Percentiles rank a stretch among this genome's conserved stretches.
Evolutionary conservation across 2,888 invertebrate genomes (phyloP).

Genomic region (Encarsia formosa): DNA sequence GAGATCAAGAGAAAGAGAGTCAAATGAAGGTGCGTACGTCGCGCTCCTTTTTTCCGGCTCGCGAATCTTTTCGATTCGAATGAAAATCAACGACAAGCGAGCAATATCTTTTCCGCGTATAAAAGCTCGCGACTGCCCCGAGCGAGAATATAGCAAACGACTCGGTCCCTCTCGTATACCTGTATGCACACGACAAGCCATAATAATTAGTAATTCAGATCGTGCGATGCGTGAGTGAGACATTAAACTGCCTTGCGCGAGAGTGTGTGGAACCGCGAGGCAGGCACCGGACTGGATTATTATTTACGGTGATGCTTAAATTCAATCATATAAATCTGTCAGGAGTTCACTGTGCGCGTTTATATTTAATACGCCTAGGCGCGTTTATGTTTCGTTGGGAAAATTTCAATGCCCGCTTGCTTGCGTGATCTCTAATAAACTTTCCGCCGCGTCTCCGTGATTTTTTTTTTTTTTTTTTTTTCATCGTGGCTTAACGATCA

Average conservation of each 20-base stretch:
- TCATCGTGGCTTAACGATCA: too few species aligned
- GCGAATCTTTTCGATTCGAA: slow-evolving; percentile 6
- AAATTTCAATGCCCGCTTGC: too few species aligned
- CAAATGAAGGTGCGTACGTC: slow-evolving; percentile 11
- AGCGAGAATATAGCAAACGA: slow-evolving; percentile 1
- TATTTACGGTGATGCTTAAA: neutral
- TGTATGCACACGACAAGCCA: slow-evolving; percentile 1
- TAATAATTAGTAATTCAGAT: slow-evolving; percentile 40
- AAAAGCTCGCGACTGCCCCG: neutral
- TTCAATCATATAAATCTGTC: slow-evolving; percentile 13
- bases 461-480: too few species aligned
- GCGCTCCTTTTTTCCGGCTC: neutral
- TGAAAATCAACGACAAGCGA: slow-evolving; percentile 14
- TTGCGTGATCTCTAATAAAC: too few species aligned
- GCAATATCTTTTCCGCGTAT: neutral
- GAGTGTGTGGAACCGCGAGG: too few species aligned
- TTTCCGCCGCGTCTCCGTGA: too few species aligned
- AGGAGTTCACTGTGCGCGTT: neutral
- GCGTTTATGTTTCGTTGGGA: too few species aligned
- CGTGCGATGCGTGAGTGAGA: slow-evolving; percentile 36
- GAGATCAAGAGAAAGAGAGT: slow-evolving; percentile 12
- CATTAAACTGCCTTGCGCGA: slow-evolving; percentile 32
- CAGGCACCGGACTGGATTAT: too few species aligned
- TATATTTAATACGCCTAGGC: neutral
- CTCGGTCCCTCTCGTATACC: neutral